A percentile compares a stretch with the other conserved stretches of the same genome.
These are phyloP conservation scores for Amniataba percoides DNA, from an alignment of 2,797 vertebrate species.

Conservation along the genomic window DNA sequence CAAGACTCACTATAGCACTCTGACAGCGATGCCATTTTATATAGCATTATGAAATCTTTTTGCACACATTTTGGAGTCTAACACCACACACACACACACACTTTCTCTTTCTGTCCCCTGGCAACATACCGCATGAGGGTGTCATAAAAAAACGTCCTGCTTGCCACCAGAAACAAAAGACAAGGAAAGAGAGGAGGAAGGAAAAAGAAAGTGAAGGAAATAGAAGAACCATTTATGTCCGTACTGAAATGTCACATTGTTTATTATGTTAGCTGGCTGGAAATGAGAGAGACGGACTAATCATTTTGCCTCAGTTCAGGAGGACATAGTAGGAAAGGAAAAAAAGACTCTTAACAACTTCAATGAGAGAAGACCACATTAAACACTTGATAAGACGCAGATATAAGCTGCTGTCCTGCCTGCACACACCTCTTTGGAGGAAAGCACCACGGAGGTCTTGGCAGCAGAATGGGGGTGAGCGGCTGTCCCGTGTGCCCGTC, in stretches of 20 bases:
- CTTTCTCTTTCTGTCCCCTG: constrained; percentile 62
- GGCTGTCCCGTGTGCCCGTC: constrained; percentile 90
- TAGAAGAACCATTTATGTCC: constrained; percentile 49
- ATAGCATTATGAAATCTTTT: constrained; percentile 60
- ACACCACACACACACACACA: constrained; percentile 30
- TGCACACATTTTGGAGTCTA: constrained; percentile 23
- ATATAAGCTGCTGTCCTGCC: neutral
- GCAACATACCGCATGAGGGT: constrained; percentile 86
- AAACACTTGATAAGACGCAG: neutral
- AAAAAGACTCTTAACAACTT: neutral
- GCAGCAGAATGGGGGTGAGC: constrained; percentile 91
- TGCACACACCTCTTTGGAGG: constrained; percentile 90
- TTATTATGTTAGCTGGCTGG: constrained; percentile 9
- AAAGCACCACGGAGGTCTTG: constrained; percentile 92
- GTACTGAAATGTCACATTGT: constrained; percentile 18
- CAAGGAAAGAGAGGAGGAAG: constrained; percentile 61
- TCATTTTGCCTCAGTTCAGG: constrained; percentile 11
- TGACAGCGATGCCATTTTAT: constrained; percentile 58
- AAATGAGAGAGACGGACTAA: constrained; percentile 20
- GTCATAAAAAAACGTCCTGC: constrained; percentile 89
- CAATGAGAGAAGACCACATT: neutral
- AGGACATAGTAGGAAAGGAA: constrained; percentile 3
- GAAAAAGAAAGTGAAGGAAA: constrained; percentile 62
- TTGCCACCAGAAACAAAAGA: constrained; percentile 78
- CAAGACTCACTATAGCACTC: constrained; percentile 58